Evolutionary conservation across 2,888 invertebrate species (phyloP).

Genomic region (Lasioglossum leucozonium): DNA sequence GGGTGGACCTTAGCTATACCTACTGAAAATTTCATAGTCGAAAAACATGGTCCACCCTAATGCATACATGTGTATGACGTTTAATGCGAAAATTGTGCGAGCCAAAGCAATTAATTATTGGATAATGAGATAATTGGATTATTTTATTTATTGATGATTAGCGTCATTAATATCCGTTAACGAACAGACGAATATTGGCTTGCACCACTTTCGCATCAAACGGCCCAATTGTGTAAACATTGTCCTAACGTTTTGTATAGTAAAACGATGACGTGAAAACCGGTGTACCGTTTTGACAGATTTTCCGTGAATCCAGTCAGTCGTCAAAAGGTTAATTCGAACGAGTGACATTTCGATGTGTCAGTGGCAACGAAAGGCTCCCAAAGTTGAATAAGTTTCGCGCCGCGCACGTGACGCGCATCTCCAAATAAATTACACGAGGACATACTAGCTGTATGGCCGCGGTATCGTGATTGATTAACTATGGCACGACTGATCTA

Average conservation of each 20-base stretch:
- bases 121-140: neutral
- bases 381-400: slow-evolving; percentile 12
- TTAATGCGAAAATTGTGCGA: no score
- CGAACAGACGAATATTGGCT: neutral
- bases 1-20: no score
- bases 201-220: neutral
- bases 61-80: no score
- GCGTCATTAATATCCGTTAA: no score
- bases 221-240: neutral
- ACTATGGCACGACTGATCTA: slow-evolving; percentile 53
- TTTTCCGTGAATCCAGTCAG: neutral
- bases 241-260: neutral
- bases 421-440: slow-evolving; percentile 51
- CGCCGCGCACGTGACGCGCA: slow-evolving; percentile 31
- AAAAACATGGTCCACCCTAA: no score
- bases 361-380: neutral
- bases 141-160: neutral
- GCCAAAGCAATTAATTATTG: no score
- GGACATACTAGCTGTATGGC: slow-evolving; percentile 31
- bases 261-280: neutral
- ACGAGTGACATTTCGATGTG: neutral
- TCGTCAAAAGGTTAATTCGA: neutral
- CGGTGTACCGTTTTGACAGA: neutral
- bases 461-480: slow-evolving; percentile 62
- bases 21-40: no score